Percentiles rank a stretch among this genome's conserved stretches.
Conservation (phyloP, 2,113 vertebrate species). For the Merops nubicus region DNA sequence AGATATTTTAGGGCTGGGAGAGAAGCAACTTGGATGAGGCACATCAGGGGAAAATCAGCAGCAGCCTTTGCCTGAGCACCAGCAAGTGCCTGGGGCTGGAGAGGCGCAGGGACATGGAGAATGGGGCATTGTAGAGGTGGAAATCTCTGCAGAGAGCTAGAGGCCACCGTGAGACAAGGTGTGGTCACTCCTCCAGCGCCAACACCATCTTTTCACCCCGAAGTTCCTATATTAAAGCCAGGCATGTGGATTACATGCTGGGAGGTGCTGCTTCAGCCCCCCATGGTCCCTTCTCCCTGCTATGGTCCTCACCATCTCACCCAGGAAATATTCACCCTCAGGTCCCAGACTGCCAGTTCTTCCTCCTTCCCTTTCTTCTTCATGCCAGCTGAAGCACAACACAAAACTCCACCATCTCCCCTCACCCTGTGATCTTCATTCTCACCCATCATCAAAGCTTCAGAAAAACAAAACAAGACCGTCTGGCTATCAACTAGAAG, state of each 20-base stretch:
- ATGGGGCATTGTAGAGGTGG: neutral
- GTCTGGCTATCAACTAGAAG: neutral
- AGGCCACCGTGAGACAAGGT: neutral
- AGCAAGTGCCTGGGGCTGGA: neutral
- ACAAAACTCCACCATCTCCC: neutral
- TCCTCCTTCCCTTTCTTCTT: neutral
- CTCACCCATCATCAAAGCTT: neutral
- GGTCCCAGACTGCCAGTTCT: neutral
- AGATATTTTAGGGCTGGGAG: neutral
- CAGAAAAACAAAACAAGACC: neutral
- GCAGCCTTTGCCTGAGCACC: neutral
- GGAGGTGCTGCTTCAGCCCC: neutral
- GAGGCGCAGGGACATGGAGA: neutral
- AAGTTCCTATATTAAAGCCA: neutral
- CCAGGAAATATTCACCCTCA: neutral
- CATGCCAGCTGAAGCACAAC: neutral
- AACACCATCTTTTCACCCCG: neutral
- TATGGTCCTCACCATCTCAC: fast-evolving
- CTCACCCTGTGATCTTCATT: neutral
- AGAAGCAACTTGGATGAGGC: neutral
- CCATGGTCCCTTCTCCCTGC: neutral
- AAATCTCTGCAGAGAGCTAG: neutral
- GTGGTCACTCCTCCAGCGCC: neutral
- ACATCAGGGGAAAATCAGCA: neutral
- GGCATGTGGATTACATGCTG: neutral